Base-by-base conservation (phyloP, 2,888 invertebrate species). In the Phaedon cochleariae region DNA sequence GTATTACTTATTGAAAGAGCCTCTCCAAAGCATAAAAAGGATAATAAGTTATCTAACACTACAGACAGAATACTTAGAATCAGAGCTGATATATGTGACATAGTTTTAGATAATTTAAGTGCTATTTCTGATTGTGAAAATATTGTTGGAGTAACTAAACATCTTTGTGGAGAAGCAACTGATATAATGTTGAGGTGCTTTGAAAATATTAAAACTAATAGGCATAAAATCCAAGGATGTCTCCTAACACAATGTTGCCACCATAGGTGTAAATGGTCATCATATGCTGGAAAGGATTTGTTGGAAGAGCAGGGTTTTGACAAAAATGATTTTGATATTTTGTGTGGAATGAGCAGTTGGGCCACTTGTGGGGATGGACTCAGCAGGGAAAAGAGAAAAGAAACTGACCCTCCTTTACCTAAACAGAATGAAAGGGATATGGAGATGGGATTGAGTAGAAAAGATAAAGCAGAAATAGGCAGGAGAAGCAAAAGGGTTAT, bases 201-300 rank as follows among this genome's bases (percentile, higher is more conserved):
- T 67, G 81, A 83, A 26, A 85, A 85, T 70, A 48, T 82, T 78
- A 10, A 84, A 73, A 70, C 83, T 75, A 74, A 76, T 66, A 75
- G 81, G 66, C 41, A 79, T 64, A 83, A 84, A 76, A 75, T 87
- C 76, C 67, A 71, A 59, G 94, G 92, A 5, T 79, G 90, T 45
- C 85, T 93, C 61, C 88, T 96, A 79, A 95, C 96, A 1, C 88
- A 95, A 20, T 97, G 97, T 83, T 97, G 97, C 81, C 96, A 96
- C 83, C 96, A 97, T 84, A 88, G 92, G 72, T 95, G 95, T 81
- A 86, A 88, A 46, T 93, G 90, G 87, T 82, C 81, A 17, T 83
- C 88, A 0, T 94, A 92, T 82, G 87, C 90, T 1, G 93, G 92
- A 0, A 89, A 89, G 75, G 73, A 85, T 1, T 91, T 89, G 79